Percentiles rank a stretch among this genome's conserved stretches.
Conservation (phyloP, 2,888 invertebrate genomes). For the Listrodromus nycthemerus region DNA sequence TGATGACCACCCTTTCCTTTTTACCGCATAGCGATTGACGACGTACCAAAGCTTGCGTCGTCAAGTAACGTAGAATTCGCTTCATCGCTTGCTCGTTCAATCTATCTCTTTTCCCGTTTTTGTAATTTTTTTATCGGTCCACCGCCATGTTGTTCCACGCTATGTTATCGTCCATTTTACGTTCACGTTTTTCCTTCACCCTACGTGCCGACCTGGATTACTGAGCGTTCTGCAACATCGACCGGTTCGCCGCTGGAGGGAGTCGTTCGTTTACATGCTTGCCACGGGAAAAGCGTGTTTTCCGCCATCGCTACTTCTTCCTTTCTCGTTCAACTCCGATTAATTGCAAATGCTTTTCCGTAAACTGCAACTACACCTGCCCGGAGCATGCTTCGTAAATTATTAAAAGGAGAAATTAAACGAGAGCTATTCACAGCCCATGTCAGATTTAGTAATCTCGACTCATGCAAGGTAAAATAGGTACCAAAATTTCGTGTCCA, state of each 20-base stretch:
- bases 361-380: conserved; percentile 53
- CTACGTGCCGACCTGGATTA: conserved; percentile 53
- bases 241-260: conserved; percentile 65
- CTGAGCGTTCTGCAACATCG: conserved; percentile 55
- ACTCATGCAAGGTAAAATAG: not conserved
- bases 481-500: not conserved
- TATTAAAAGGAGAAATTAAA: conserved; percentile 24
- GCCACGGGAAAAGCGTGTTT: conserved; percentile 62
- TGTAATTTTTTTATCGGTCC: conserved; percentile 46
- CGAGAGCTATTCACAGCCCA: conserved; percentile 11
- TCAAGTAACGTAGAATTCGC: too few relatives aligned
- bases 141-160: conserved; percentile 35
- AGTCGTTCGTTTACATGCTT: conserved; percentile 69
- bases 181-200: conserved; percentile 50
- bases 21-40: too few relatives aligned
- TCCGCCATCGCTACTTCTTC: conserved; percentile 24
- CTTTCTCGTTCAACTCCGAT: conserved; percentile 65
- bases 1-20: too few relatives aligned
- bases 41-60: too few relatives aligned
- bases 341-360: conserved; percentile 71
- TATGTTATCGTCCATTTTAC: conserved; percentile 62
- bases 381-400: conserved; percentile 50
- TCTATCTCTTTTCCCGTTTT: not conserved
- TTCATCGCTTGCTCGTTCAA: conserved; percentile 1
- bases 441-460: not conserved